A percentile compares a stretch with the other conserved stretches of the same genome.
These are phyloP conservation scores for Amphiura filiformis DNA, from an alignment of 35 echinoderm and acorn worm species.

Conservation along the genomic window DNA sequence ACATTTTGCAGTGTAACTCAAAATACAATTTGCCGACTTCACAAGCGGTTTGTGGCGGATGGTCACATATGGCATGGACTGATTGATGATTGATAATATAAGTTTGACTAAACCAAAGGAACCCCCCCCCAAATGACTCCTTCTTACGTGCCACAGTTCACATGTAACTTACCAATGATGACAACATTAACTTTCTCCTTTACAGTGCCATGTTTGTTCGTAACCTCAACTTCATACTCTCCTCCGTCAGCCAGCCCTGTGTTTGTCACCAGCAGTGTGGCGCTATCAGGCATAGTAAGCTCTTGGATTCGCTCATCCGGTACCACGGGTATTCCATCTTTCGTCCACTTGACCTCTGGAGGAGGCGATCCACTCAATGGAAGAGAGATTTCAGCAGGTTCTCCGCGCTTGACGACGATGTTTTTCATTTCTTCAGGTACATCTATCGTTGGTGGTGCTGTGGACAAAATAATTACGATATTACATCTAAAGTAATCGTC, in stretches of 20 bases:
- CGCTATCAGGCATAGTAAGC: constrained; percentile 62
- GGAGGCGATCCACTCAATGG: constrained; percentile 65
- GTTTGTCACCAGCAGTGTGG: constrained; percentile 63
- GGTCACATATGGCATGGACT: no score
- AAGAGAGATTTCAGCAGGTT: constrained; percentile 58
- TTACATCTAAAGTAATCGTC: no score
- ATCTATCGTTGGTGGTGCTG: constrained; percentile 74
- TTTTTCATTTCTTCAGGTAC: constrained; percentile 63
- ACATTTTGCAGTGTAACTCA: no score
- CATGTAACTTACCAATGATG: constrained; percentile 72
- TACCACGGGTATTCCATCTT: constrained; percentile 40
- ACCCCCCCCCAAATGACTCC: no score
- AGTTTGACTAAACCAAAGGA: no score
- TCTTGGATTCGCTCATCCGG: constrained; percentile 45
- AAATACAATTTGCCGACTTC: no score
- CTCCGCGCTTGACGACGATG: constrained; percentile 54
- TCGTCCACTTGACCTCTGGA: constrained; percentile 65
- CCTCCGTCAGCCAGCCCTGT: constrained; percentile 48
- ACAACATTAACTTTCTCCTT: constrained; percentile 65
- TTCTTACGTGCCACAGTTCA: no score
- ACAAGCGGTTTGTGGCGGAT: no score
- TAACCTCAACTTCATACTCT: constrained; percentile 56
- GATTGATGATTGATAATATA: no score
- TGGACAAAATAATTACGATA: no score
- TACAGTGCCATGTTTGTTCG: constrained; percentile 77